Conservation (phyloP, 2,113 vertebrate species). For the Gymnocephalus cernua region DNA sequence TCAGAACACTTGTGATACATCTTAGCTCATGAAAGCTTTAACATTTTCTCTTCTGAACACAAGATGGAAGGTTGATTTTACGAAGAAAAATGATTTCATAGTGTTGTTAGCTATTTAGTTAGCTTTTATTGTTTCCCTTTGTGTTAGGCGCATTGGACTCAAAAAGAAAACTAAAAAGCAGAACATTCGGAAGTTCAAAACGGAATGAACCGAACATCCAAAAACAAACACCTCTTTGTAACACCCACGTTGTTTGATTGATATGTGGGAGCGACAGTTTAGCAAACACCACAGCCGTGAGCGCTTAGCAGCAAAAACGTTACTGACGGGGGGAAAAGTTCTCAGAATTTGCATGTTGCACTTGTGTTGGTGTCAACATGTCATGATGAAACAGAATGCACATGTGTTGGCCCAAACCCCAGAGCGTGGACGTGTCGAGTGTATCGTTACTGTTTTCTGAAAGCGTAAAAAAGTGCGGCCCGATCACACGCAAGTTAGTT, state of each 20-base stretch:
- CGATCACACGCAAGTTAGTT: slow-evolving; percentile 19
- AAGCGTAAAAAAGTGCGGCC: background rate
- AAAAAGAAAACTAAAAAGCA: too few species aligned
- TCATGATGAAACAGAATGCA: slow-evolving; percentile 20
- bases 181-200: background rate
- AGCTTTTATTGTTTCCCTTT: background rate
- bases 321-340: background rate
- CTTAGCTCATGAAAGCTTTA: too few species aligned
- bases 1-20: background rate
- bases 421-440: background rate
- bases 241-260: slow-evolving; percentile 35
- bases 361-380: slow-evolving; percentile 36
- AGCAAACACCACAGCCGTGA: slow-evolving; percentile 22
- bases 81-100: background rate
- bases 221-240: background rate
- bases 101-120: background rate
- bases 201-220: background rate
- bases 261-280: slow-evolving; percentile 42
- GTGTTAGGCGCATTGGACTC: too few species aligned
- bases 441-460: background rate
- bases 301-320: slow-evolving; percentile 35
- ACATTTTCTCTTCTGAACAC: background rate
- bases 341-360: background rate
- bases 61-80: background rate
- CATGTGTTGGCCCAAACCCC: slow-evolving; percentile 14